Evolutionary conservation across 2,113 vertebrate genomes (phyloP).

Genomic region (Scomber japonicus): DNA sequence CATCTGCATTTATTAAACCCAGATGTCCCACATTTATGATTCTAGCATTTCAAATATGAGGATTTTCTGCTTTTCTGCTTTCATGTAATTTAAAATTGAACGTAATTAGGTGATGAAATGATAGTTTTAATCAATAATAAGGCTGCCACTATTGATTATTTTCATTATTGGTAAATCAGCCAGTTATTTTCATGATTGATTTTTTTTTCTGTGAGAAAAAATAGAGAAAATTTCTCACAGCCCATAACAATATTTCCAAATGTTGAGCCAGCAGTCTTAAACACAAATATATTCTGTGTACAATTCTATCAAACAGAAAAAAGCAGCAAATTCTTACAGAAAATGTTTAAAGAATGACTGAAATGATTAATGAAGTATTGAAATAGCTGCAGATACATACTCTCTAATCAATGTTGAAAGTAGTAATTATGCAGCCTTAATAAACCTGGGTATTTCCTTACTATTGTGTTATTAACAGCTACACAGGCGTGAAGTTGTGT

Average conservation of each 20-base stretch:
- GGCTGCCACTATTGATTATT: no score
- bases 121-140: no score
- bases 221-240: neutral
- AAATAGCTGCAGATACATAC: neutral
- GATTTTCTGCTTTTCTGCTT: neutral
- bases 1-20: neutral
- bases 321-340: neutral
- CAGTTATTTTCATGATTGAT: neutral
- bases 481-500: constrained; percentile 30
- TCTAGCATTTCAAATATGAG: neutral
- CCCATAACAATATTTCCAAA: no score
- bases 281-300: neutral
- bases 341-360: neutral
- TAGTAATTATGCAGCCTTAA: neutral
- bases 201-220: neutral
- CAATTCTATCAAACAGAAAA: neutral
- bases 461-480: neutral
- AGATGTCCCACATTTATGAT: neutral
- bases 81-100: neutral
- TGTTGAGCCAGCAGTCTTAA: neutral
- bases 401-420: neutral
- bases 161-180: neutral
- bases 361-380: neutral
- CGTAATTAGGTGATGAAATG: no score
- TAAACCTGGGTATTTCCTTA: neutral